Evolutionary conservation across 2,113 vertebrate genomes (phyloP), one percentile per base, ranked within the genome.

Genomic region (Meles meles): DNA sequence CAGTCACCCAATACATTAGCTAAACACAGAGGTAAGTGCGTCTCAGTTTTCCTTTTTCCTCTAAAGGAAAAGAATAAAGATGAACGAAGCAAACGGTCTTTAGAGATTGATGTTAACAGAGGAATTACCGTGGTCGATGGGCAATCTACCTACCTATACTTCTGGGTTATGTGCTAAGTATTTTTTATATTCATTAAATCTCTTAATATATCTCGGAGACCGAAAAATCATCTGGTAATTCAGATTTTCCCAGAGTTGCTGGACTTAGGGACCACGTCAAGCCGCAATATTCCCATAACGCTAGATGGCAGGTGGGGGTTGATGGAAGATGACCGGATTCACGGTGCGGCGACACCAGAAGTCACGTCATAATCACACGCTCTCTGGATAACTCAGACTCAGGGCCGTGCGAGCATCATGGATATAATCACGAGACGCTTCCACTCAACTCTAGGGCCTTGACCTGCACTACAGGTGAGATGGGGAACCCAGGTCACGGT

Each of bases 121-220:
- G 14, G 20, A 72, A 80, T 92, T 63, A 63, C n/a, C 49, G 34
- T 4, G 82, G 23, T 88, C 52, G 10, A 0, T 29, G 49, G 27
- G 34, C 74, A 57, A 44, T 63, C 83, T 63, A 37, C 5, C 76
- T 63, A 82, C 12, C 74, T 74, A 39, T 44, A 57, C 23, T 88
- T 94, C 84, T 57, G 55, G 39, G 57, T 74, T 21, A 59, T 57
- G 3, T 63, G 27, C 47, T 55, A 57, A 80, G 27, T 80, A 61
- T 52, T 72, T 84, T 77, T 71, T 37, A 55, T 61, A 55, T 71
- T 72, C n/a, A 10, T 44, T 97, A 72, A 85, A 85, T 63, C 55
- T 6, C 31, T 80, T 47, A 93, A 47, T 15, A 72, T 65, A 89
- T 17, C 15, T 42, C 37, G 49, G 10, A 85, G 44, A 72, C 85